Base-by-base conservation (phyloP, 2,113 vertebrate species). In the Centropristis striata region DNA sequence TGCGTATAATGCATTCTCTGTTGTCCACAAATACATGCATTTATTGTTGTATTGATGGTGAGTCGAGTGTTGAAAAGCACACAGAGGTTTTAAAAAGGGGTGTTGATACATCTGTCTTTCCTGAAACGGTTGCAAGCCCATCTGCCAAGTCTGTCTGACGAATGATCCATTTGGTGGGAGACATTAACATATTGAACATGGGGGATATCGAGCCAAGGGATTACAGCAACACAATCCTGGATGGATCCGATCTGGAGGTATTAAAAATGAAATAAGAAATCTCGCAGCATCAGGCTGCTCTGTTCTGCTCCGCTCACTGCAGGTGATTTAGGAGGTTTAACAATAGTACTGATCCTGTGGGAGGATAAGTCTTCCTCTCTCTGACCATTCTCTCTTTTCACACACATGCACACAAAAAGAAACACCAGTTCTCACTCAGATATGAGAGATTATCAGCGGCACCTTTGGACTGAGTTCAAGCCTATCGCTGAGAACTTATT, bases 131-230 rank as follows among this genome's bases (percentile, higher is more conserved):
- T 81, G 75, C 89, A 50, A 78, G 88, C 76, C 68, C 57, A 77
- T 80, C 74, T 89, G 86, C 80, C 90, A 88, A 68, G 79, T 86
- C 75, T 75, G 70, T 53, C 88, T 86, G 88, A 86, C 73, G 36
- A 90, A 88, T 87, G 78, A 84, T 93, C 84, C 89, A 74, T 88
- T 84, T 63, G 63, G 88, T 70, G 72, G 71, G 79, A 85, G 81
- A 83, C 87, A 91, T 94, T 92, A 87, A 91, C 92, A 93, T 91
- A 93, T 90, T 89, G 90, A 92, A 81, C 89, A 89, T 71, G 75
- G 83, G 72, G 77, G 76, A 85, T 89, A 92, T 91, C 49, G 85
- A 87, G 82, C 81, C 55, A 78, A 68, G 81, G 90, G 92, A 94
- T 93, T 92, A 92, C 64, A 60, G 76, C 75, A 83, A 77, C 77